Percentiles rank a stretch among this genome's conserved stretches.
Evolutionary conservation across 2,797 vertebrate genomes (phyloP).

Genomic region (Naso thynnoides): DNA sequence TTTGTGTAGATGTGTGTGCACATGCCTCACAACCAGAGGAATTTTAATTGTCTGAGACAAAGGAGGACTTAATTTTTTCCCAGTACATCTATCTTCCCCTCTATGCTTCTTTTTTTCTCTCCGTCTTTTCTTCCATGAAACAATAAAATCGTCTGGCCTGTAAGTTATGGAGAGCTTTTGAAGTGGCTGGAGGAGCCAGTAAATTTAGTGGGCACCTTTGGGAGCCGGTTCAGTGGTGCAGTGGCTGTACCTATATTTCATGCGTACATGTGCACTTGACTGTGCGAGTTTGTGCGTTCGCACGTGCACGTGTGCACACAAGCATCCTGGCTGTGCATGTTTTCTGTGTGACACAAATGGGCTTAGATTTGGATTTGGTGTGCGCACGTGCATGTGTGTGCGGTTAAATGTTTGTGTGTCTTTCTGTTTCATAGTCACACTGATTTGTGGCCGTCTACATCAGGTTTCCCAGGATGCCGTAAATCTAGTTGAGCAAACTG

Average conservation of each 20-base stretch:
- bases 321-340: conserved; percentile 41
- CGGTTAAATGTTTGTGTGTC: conserved; percentile 40
- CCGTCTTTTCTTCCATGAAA: conserved; percentile 85
- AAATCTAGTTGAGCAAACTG: conserved; percentile 87
- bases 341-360: conserved; percentile 60
- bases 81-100: conserved; percentile 84
- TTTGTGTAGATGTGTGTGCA: conserved; percentile 8
- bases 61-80: conserved; percentile 77
- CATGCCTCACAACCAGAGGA: conserved; percentile 60
- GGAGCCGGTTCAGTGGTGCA: conserved; percentile 84
- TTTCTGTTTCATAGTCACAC: conserved; percentile 88
- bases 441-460: conserved; percentile 93
- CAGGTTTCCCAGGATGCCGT: conserved; percentile 89
- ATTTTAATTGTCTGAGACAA: conserved; percentile 86
- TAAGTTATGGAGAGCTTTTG: conserved; percentile 95
- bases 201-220: conserved; percentile 96
- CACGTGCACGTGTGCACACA: conserved; percentile 21
- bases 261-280: conserved; percentile 50
- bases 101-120: conserved; percentile 54
- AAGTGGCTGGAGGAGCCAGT: conserved; percentile 92
- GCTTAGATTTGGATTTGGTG: conserved; percentile 44
- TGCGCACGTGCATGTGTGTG: conserved; percentile 22
- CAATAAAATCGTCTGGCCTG: conserved; percentile 92
- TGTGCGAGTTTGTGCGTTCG: conserved; percentile 22
- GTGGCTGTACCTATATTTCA: conserved; percentile 78